phyloP scores from a whole-genome alignment of 2,888 invertebrate species.

The Erebia aethiops region DNA sequence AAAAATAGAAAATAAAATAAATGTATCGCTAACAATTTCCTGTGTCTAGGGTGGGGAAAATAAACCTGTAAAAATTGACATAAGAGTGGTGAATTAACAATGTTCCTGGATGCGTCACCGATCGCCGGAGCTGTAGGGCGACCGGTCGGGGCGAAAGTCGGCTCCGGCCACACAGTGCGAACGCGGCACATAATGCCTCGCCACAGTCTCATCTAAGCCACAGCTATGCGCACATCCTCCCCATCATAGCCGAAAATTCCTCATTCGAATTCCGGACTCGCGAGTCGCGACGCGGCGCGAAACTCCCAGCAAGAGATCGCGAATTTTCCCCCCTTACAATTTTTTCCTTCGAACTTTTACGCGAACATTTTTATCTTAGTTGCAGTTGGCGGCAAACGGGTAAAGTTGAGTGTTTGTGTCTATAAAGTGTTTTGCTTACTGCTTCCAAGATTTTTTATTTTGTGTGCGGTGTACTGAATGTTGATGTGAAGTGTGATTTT shows the following conservation, averaged over 20 bases:
- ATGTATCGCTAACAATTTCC: neutral
- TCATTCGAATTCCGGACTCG: conserved; percentile 68
- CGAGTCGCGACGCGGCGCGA: conserved; percentile 73
- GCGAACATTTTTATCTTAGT: conserved; percentile 53
- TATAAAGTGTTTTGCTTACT: conserved; percentile 69
- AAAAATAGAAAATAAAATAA: neutral
- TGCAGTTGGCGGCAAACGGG: conserved; percentile 77
- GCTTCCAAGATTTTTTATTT: conserved; percentile 68
- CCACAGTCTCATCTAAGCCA: conserved; percentile 82
- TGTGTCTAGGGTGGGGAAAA: neutral
- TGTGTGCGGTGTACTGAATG: conserved; percentile 72
- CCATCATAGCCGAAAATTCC: conserved; percentile 77
- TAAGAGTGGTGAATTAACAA: conserved; percentile 66
- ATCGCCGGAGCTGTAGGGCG: conserved; percentile 77
- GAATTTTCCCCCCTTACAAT: conserved; percentile 49
- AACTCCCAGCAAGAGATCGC: conserved; percentile 56
- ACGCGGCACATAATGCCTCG: conserved; percentile 62
- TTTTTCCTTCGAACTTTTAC: conserved; percentile 50
- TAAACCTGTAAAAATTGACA: conserved; percentile 27
- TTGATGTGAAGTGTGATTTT: conserved; percentile 72
- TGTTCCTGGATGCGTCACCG: conserved; percentile 79
- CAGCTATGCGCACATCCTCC: conserved; percentile 82
- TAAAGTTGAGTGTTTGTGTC: conserved; percentile 78
- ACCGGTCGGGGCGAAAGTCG: conserved; percentile 83
- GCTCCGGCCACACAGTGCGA: conserved; percentile 71